Evolutionary conservation across 92 coral and sea anemone genomes (phyloP), one percentile per base, ranked within the genome.

Genomic region (Phenganax stokvisi): DNA sequence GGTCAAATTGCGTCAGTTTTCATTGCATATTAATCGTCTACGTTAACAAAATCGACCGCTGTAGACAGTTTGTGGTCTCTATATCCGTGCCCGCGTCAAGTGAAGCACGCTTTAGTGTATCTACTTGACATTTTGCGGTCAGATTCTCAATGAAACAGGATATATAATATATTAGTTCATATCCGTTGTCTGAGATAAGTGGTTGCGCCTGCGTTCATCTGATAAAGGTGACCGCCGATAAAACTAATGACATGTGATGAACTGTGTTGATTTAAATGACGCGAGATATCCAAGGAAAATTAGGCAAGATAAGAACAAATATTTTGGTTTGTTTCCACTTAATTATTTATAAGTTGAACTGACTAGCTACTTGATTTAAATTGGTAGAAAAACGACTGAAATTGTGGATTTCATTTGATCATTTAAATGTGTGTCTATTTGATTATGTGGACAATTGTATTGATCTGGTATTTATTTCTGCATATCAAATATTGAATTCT

Each of bases 181-280:
- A 2, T 37, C 47, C 5, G 47, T 37, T 5, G 47, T 37, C 3
- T 37, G 47, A 37, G 47, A 37, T 37, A 37, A 37, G 47, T 37
- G 47, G 47, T 37, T 1, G 47, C 47, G 37, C 70, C 0, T 44
- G 37, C 65, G 65, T 59, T 6, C 20, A 64, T 17, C 70, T 10
- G 73, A 68, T 68, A 37, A 28, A 29, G 47, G 5, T 68, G 15
- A 68, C 53, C 73, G 73, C 73, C 73, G 73, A 68, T 68, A 68
- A 29, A 68, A 68, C 53, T 68, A 68, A 68, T 68, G 73, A 68
- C 6, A 29, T 68, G 16, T 68, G 8, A 6, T 30, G 54, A 10
- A 17, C 73, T 11, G n/a, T 37, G 52, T 68, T 68, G 73, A 30
- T 30, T 6, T 10, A 5, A 52, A 68, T 29, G 73, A 53, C 73